A percentile compares a stretch with the other conserved stretches of the same genome.
These are phyloP conservation scores for Scolopax mira DNA, from an alignment of 2,113 vertebrate genomes.

Conservation along the genomic window DNA sequence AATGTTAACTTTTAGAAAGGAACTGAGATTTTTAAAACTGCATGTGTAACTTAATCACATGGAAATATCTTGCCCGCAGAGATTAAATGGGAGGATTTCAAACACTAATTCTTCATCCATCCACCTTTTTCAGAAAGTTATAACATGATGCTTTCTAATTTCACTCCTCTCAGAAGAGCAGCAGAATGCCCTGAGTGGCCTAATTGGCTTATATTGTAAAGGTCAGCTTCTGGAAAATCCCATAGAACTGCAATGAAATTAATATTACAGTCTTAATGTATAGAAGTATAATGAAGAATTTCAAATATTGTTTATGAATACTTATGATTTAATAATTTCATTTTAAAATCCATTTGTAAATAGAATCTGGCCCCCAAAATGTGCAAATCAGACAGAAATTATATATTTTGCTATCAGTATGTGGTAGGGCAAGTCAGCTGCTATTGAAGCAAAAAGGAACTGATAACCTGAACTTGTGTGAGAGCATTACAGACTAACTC, in stretches of 20 bases:
- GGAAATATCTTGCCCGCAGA: not conserved
- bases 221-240: not conserved
- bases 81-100: not conserved
- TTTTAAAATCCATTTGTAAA: not conserved
- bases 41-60: accelerated
- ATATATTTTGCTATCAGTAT: not conserved
- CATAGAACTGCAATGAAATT: not conserved
- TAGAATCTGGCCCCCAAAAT: not conserved
- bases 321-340: not conserved
- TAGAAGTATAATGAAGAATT: not conserved
- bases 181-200: not conserved
- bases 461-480: not conserved
- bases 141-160: not conserved
- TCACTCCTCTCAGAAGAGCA: not conserved
- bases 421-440: not conserved
- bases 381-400: not conserved
- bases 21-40: not conserved
- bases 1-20: not conserved
- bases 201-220: not conserved
- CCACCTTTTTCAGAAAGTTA: not conserved
- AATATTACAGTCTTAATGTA: not conserved
- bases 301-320: not conserved
- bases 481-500: not conserved
- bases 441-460: not conserved
- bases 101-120: not conserved